Base-by-base conservation (phyloP, 2,888 invertebrate genomes). In the Dasysyrphus albostriatus region DNA sequence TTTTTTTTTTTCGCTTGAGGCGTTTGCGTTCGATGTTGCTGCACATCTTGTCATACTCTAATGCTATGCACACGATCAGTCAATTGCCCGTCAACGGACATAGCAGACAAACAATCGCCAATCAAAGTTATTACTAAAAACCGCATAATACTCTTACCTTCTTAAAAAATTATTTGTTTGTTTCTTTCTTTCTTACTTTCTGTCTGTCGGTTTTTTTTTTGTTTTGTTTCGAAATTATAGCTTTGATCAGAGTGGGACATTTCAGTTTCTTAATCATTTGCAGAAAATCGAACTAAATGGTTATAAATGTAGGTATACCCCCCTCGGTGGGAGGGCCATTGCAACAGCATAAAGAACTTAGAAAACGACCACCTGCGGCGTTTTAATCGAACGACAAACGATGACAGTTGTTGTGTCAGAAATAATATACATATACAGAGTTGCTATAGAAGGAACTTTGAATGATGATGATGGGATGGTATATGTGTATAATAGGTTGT, bases 311-410 rank as follows among this genome's bases (percentile, higher is more conserved):
- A 6, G 47, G 32, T 14, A 4, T 3, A 24, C 44, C 29, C 47
- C 34, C 69, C 58, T 72, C 63, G 7, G 49, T 67, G 78, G 83
- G 73, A 78, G 63, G 72, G 51, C 49, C n/a, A 32, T 39, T 19
- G 63, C 65, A 47, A 47, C 39, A 37, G 34, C 9, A 59, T 56
- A 65, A 61, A 69, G 54, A 51, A 80, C 63, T 49, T 42, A 69
- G 78, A 39, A 69, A 73, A 74, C 75, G 83, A 79, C 82, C 82
- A 85, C 85, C 85, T 77, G 82, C 76, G 65, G 85, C 69, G 84
- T 72, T 80, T 34, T 67, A 83, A 74, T 72, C 79, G 51, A 83
- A 83, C 78, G 83, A 83, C 81, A 81, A 72, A 76, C 75, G 82
- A 85, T 82, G 85, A 85, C 85, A 85, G 73, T 24, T 32, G 32